phyloP scores from a whole-genome alignment of 2,888 invertebrate species.

The Leptinotarsa rubiginosa region DNA sequence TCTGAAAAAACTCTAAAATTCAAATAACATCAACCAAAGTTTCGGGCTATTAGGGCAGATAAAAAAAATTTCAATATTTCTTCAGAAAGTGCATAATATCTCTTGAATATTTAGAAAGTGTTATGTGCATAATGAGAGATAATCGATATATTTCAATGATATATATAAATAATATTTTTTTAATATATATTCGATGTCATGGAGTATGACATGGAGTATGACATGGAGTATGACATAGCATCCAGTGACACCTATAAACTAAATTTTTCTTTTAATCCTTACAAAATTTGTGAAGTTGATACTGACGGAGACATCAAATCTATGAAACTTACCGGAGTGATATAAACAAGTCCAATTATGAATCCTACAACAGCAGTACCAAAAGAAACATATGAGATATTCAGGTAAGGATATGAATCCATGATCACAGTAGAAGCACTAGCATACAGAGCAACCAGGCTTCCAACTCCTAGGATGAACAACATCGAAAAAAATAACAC shows the following conservation, averaged over 20 bases:
- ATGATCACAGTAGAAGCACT: conserved; percentile 76
- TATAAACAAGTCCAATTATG: conserved; percentile 75
- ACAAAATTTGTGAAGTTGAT: not conserved
- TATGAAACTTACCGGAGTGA: conserved; percentile 76
- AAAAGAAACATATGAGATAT: conserved; percentile 72
- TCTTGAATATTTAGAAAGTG: too few species aligned
- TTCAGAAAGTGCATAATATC: too few species aligned
- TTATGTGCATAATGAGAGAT: too few species aligned
- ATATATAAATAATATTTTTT: too few species aligned
- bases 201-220: too few species aligned
- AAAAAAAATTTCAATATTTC: too few species aligned
- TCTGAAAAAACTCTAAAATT: too few species aligned
- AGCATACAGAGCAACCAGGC: conserved; percentile 77
- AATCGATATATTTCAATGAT: not conserved
- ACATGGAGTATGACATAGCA: too few species aligned
- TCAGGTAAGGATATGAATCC: conserved; percentile 75
- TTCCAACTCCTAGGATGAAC: conserved; percentile 79
- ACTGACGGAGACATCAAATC: not conserved
- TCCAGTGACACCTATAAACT: not conserved
- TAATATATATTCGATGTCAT: not conserved
- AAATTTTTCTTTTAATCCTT: not conserved
- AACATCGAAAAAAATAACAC: conserved; percentile 84
- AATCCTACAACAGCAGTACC: conserved; percentile 72
- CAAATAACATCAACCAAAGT: too few species aligned
- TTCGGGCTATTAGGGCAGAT: too few species aligned